Evolutionary conservation across 2,113 vertebrate genomes (phyloP), one percentile per base, ranked within the genome.

Genomic region (Trogon surrucura): DNA sequence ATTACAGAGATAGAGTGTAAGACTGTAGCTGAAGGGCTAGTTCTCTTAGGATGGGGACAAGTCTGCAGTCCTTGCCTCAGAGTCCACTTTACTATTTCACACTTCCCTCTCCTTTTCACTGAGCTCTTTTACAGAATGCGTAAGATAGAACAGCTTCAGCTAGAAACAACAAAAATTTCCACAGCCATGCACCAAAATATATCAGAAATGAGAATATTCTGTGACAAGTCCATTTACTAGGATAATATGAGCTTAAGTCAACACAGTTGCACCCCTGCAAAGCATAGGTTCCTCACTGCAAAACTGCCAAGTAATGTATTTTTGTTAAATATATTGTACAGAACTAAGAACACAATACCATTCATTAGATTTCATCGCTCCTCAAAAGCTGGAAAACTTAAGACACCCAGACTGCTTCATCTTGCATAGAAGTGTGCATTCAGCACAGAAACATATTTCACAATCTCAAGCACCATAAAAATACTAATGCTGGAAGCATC

Each of bases 1-100:
- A 66, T 95, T 90, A 77, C 7, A 4, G 77, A 94, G 85, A 61
- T 6, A 34, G 80, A 92, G 73, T 44, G n/a, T 58, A 34, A 57
- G 77, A 50, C 73, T 87, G 69, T 54, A 86, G 65, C 73, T 95
- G 56, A 64, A 95, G 80, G 65, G 11, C 73, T 87, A 57, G 65
- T 88, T 88, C 83, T 21, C 80, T 80, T 58, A 26, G 80, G 80
- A 56, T 17, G 69, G 91, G 93, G 64, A 71, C n/a, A 38, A 84
- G 36, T 2, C 80, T 92, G 64, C 77, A 48, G 32, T 30, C 64
- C 20, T 92, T 45, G 13, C 69, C 22, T 62, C 41, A 29, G 10
- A 62, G 45, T 44, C 61, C 54, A 4, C 22, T 73, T 32, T 15
- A 78, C 51, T 62, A n/a, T 78, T 84, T 91, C 36, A 41, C 36